A percentile compares a stretch with the other conserved stretches of the same genome.
Evolutionary conservation across 2,888 invertebrate genomes (phyloP).

Genomic region (Drosophila histrio): DNA sequence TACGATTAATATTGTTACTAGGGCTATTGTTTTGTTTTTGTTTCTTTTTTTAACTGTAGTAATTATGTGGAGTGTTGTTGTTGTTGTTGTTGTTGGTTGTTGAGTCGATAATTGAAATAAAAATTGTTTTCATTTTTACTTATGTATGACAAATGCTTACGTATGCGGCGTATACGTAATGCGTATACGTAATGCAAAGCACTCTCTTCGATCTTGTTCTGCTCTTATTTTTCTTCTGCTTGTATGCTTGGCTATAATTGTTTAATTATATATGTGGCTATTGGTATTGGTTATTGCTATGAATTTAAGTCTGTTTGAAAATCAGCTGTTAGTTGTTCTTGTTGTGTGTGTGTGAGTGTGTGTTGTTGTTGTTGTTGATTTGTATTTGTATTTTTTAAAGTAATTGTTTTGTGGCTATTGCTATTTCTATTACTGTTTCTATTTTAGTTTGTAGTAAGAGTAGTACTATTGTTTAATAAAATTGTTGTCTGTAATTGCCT

Average conservation of each 20-base stretch:
- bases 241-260: slow-evolving; percentile 63
- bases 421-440: slow-evolving; percentile 76
- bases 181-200: slow-evolving; percentile 20
- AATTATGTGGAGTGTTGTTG: slow-evolving; percentile 47
- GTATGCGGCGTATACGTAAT: slow-evolving; percentile 18
- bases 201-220: slow-evolving; percentile 54
- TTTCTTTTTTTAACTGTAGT: slow-evolving; percentile 48
- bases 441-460: slow-evolving; percentile 68
- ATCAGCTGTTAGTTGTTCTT: slow-evolving; percentile 28
- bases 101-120: slow-evolving; percentile 75
- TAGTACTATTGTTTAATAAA: slow-evolving; percentile 75
- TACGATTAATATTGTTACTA: slow-evolving; percentile 70
- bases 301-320: slow-evolving; percentile 63
- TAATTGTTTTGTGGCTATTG: slow-evolving; percentile 70
- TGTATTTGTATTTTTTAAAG: slow-evolving; percentile 45
- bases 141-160: slow-evolving; percentile 40
- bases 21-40: slow-evolving; percentile 54
- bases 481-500: slow-evolving; percentile 57
- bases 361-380: slow-evolving; percentile 11
- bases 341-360: slow-evolving; percentile 24
- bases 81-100: slow-evolving; percentile 41
- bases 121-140: slow-evolving; percentile 63
- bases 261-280: slow-evolving; percentile 72
- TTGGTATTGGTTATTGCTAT: slow-evolving; percentile 75
- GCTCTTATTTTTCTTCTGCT: slow-evolving; percentile 65